These are phyloP conservation scores for Sesamia inferens DNA, from an alignment of 2,888 invertebrate species.

Conservation along the genomic window DNA sequence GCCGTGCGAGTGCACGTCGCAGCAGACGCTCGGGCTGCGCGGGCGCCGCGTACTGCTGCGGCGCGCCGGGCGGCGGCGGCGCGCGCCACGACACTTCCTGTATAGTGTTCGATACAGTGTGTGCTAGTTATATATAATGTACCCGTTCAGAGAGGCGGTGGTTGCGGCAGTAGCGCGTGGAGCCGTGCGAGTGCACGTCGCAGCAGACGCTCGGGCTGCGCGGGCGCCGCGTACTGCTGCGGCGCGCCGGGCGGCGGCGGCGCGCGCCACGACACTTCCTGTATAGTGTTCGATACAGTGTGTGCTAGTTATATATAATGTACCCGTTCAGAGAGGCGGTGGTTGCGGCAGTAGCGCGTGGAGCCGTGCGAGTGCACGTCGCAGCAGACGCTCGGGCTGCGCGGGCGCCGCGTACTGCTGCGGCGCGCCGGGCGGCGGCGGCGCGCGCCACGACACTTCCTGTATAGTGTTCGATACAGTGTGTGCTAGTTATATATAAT, in stretches of 20 bases:
- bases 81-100: conserved; percentile 96
- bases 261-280: conserved; percentile 96
- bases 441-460: conserved; percentile 95
- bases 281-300: too few species aligned
- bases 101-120: too few species aligned
- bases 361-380: conserved; percentile 49
- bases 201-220: conserved; percentile 60
- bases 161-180: conserved; percentile 20
- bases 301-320: too few species aligned
- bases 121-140: too few species aligned
- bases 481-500: too few species aligned
- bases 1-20: conserved; percentile 52
- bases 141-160: conserved; percentile 4
- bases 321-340: conserved; percentile 1
- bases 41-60: conserved; percentile 70
- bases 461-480: too few species aligned
- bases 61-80: conserved; percentile 75
- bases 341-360: conserved; percentile 20
- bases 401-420: conserved; percentile 70
- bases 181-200: conserved; percentile 52
- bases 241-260: conserved; percentile 75
- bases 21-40: conserved; percentile 59
- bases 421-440: conserved; percentile 74
- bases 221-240: conserved; percentile 70
- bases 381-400: conserved; percentile 61